These are phyloP conservation scores for Potorous gilbertii DNA, from an alignment of 2,797 vertebrate genomes.

Conservation along the genomic window DNA sequence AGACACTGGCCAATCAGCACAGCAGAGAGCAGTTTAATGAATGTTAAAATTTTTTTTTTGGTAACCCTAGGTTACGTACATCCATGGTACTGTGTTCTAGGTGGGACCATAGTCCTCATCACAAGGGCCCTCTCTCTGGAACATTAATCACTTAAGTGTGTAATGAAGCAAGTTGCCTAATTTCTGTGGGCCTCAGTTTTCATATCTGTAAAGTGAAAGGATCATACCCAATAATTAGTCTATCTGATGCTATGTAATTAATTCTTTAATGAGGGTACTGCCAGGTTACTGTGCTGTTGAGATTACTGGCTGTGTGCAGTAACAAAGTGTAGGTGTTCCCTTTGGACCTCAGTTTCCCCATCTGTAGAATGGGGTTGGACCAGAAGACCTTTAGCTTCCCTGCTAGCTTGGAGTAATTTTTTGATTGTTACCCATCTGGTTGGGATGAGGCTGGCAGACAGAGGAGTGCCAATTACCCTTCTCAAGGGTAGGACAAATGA, in stretches of 20 bases:
- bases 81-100: neutral
- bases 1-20: neutral
- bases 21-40: too few relatives aligned
- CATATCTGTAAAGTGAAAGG: neutral
- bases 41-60: too few relatives aligned
- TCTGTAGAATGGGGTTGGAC: neutral
- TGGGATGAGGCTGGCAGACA: neutral
- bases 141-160: neutral
- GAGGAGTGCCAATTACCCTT: too few relatives aligned
- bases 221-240: neutral
- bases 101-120: neutral
- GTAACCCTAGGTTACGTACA: neutral
- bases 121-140: neutral
- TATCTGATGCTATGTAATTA: neutral
- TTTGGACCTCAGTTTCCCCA: neutral
- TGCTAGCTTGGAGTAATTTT: neutral
- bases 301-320: neutral
- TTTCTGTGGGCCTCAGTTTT: neutral
- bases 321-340: neutral
- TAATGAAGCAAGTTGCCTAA: neutral
- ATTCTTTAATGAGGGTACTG: neutral
- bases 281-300: accelerated
- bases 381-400: neutral
- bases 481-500: neutral
- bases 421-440: neutral